Evolutionary conservation across 1,140 invertebrate genomes (phyloP).

Genomic region (Whitmania pigra): DNA sequence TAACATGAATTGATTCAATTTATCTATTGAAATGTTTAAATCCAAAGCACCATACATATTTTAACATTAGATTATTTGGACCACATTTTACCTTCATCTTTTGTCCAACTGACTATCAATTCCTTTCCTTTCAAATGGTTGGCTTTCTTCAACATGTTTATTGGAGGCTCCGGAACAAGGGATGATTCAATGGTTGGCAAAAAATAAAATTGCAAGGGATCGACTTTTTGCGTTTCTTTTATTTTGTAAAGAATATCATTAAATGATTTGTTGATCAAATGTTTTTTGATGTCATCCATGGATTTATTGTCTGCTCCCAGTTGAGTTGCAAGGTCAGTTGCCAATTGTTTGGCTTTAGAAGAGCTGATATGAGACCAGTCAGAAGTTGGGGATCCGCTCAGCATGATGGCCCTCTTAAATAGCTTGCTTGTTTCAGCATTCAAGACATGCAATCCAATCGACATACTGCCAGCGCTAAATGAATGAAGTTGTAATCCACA

Average conservation of each 20-base stretch:
- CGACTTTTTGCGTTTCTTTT: not conserved
- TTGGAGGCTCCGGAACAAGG: not conserved
- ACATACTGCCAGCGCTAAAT: conserved; percentile 29
- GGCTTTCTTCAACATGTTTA: not conserved
- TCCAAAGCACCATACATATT: not conserved
- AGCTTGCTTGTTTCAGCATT: not conserved
- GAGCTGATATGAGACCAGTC: no score
- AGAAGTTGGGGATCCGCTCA: no score
- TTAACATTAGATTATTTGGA: not conserved
- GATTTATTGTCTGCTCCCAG: no score
- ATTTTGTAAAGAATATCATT: not conserved
- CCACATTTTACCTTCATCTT: not conserved
- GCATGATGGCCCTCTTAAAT: no score
- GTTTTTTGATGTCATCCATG: no score
- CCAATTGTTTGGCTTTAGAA: no score
- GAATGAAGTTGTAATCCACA: no score
- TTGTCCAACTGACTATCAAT: not conserved
- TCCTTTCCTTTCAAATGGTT: conserved; percentile 5
- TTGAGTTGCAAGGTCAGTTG: no score
- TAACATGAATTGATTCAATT: no score
- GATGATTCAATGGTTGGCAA: not conserved
- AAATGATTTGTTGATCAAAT: no score
- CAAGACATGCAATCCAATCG: conserved; percentile 18
- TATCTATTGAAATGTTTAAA: no score
- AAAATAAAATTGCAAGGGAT: not conserved